Evolutionary conservation across 2,797 vertebrate genomes (phyloP), one percentile per base, ranked within the genome.

Genomic region (Vipera latastei): DNA sequence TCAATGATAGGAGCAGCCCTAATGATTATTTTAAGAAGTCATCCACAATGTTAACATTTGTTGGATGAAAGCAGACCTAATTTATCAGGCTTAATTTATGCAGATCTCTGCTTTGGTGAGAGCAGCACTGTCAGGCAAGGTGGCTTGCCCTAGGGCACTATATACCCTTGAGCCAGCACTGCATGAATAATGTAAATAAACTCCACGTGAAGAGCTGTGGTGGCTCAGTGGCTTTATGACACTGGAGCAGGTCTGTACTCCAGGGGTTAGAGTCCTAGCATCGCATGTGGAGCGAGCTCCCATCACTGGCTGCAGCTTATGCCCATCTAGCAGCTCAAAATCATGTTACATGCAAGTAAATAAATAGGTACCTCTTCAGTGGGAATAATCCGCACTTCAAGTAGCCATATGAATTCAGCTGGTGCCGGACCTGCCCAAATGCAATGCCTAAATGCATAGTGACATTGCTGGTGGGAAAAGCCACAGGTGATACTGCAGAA

Each of bases 31-130:
- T 90, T 78, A 65, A 90, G 78, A 95, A 91, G 89, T 90, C 92
- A 94, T 91, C 51, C 60, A 92, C 65, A 92, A 69, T 94, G 95
- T 96, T 95, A 94, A 94, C 89, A 94, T 94, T 90, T 93, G 87
- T 91, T 93, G 90, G 92, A 92, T 90, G 87, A 93, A 94, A 95
- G 83, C 91, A 69, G 61, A 65, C 85, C 88, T 90, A 94, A 95
- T 95, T 95, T 90, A 94, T 94, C 93, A 96, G 90, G 86, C 93
- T 91, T 87, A 92, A 89, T 91, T 92, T 95, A 83, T 48, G 38
- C 73, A 83, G 25, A 83, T 83, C 44, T 83, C 48, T 48, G 20
- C 20, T 44, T 83, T 83, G 38, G 2, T 22, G 20, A 20, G 73
- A 83, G 8, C 25, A 11, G 22, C 0, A 4, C 20, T 22, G 6